phyloP scores from a whole-genome alignment of 2,888 invertebrate genomes.

The Flabesymbios commensalis region DNA sequence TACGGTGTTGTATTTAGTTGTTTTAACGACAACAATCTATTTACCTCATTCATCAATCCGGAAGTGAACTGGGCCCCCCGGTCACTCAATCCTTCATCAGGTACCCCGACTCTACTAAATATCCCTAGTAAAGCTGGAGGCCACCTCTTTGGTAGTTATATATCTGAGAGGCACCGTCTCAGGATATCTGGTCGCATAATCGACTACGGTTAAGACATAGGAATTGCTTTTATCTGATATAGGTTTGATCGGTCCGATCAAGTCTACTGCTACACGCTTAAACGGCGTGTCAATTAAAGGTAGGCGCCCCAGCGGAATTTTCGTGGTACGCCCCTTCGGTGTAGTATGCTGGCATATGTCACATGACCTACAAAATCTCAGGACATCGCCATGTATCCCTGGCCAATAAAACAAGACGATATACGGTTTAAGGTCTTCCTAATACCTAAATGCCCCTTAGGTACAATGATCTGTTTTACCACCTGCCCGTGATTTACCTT shows the following conservation, averaged over 20 bases:
- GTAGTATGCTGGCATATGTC: conserved; percentile 10
- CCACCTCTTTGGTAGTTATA: conserved; percentile 22
- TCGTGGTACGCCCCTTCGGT: conserved; percentile 1
- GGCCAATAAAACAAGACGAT: background rate
- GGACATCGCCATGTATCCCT: background rate
- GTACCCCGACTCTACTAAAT: conserved; percentile 27
- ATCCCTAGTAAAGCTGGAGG: conserved; percentile 33
- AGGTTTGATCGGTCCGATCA: conserved; percentile 20
- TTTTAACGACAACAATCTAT: conserved; percentile 21
- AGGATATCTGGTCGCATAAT: conserved; percentile 26
- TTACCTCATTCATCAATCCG: conserved; percentile 26
- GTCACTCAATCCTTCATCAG: conserved; percentile 32
- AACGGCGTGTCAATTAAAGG: conserved; percentile 11
- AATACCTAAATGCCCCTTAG: conserved; percentile 2
- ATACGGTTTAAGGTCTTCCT: background rate
- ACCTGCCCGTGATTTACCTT: no score
- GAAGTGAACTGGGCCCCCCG: conserved; percentile 35
- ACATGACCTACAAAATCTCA: conserved; percentile 5
- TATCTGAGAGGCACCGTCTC: conserved; percentile 10
- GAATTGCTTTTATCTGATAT: conserved; percentile 23
- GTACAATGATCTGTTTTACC: no score
- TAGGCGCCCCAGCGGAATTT: conserved; percentile 6
- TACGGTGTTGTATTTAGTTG: conserved; percentile 23
- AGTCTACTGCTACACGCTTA: conserved; percentile 13
- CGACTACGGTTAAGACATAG: conserved; percentile 30